phyloP scores from a whole-genome alignment of 2,888 invertebrate genomes.

The Scaptomyza cyrtandrae region DNA sequence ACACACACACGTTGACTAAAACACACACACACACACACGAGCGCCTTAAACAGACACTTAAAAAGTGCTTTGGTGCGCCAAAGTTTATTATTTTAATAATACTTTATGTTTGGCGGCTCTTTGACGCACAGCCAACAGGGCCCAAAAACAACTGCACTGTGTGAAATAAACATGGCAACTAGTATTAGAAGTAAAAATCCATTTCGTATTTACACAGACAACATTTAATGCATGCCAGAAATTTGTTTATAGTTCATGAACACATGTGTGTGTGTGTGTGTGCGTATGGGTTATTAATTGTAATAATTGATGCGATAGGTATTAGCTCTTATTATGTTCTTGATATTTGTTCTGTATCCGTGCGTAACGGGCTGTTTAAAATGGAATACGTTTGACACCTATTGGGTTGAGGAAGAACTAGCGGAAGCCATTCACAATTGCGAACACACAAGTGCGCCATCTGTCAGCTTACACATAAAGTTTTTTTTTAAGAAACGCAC shows the following conservation, averaged over 20 bases:
- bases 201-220: slow-evolving; percentile 23
- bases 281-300: slow-evolving; percentile 65
- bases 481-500: background rate
- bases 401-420: background rate
- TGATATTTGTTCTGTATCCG: slow-evolving; percentile 3
- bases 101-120: slow-evolving; percentile 61
- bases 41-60: slow-evolving; percentile 64
- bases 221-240: slow-evolving; percentile 54
- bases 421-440: background rate
- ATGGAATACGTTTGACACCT: slow-evolving; percentile 21
- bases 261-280: slow-evolving; percentile 25
- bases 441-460: background rate
- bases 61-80: slow-evolving; percentile 66
- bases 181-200: slow-evolving; percentile 29
- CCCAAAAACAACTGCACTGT: slow-evolving; percentile 59
- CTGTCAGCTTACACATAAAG: background rate
- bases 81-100: slow-evolving; percentile 78
- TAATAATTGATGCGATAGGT: slow-evolving; percentile 49
- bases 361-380: slow-evolving; percentile 17
- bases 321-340: slow-evolving; percentile 25
- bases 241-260: slow-evolving; percentile 63
- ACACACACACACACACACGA: slow-evolving; percentile 14
- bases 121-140: slow-evolving; percentile 62
- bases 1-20: no score
- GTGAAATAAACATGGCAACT: slow-evolving; percentile 60